These are phyloP conservation scores for Pinctada fucata DNA, from an alignment of 2,888 invertebrate species.

Conservation along the genomic window DNA sequence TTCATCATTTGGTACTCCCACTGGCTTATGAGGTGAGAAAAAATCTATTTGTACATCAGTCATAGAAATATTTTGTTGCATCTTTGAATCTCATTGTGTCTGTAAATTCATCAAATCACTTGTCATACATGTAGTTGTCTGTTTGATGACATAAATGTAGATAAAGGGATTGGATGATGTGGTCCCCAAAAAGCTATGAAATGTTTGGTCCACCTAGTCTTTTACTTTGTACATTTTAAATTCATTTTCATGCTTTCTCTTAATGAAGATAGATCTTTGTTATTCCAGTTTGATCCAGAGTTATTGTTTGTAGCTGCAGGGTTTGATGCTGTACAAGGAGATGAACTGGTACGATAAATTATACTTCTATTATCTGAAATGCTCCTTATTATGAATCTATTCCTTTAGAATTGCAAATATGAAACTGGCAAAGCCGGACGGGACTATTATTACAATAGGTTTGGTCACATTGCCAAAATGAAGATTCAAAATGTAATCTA, in stretches of 20 bases:
- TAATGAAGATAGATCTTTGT: neutral
- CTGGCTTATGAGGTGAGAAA: conserved; percentile 85
- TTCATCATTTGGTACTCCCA: conserved; percentile 88
- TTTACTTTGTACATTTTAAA: neutral
- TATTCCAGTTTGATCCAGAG: conserved; percentile 80
- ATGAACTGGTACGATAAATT: conserved; percentile 60
- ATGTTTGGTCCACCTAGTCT: neutral
- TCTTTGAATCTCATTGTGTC: too few species aligned
- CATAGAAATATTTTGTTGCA: neutral
- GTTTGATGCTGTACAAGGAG: conserved; percentile 67
- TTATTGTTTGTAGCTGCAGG: conserved; percentile 71
- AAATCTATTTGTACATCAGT: neutral
- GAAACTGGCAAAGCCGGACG: too few species aligned
- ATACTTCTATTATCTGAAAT: neutral
- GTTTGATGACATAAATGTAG: too few species aligned
- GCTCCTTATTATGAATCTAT: neutral
- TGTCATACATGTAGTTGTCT: too few species aligned
- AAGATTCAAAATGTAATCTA: too few species aligned
- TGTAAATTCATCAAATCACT: too few species aligned
- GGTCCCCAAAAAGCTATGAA: neutral
- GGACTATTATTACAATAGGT: too few species aligned
- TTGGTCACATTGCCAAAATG: too few species aligned
- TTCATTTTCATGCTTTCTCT: neutral
- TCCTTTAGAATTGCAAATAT: too few species aligned
- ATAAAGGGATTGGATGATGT: too few species aligned